These are phyloP conservation scores for Myripristis murdjan DNA, from an alignment of 2,797 vertebrate genomes.

Conservation along the genomic window DNA sequence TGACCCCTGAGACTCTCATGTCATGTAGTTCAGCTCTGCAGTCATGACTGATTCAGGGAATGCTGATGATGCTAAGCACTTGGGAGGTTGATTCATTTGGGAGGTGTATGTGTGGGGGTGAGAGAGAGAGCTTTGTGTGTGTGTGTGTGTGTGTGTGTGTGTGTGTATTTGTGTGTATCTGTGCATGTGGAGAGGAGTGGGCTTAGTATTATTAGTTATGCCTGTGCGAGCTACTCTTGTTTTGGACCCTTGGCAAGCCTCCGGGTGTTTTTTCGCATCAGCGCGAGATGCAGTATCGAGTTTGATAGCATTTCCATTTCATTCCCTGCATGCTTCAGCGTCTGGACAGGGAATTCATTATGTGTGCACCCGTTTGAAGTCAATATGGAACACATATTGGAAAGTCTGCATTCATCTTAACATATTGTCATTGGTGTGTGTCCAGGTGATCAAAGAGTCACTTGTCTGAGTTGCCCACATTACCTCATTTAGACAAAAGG, in stretches of 20 bases:
- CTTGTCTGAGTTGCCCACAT: constrained; percentile 57
- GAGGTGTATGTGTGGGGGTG: constrained; percentile 36
- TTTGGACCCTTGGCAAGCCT: constrained; percentile 42
- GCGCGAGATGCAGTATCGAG: constrained; percentile 52
- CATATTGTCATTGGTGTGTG: constrained; percentile 77
- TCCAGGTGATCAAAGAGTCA: constrained; percentile 79
- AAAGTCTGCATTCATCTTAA: constrained; percentile 78
- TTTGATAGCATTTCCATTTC: constrained; percentile 80
- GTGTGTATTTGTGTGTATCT: constrained; percentile 22
- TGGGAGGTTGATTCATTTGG: constrained; percentile 64
- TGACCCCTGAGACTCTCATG: constrained; percentile 74
- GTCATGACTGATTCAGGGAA: constrained; percentile 66
- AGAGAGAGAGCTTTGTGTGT: constrained; percentile 20
- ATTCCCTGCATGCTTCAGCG: constrained; percentile 82
- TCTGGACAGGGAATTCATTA: constrained; percentile 80
- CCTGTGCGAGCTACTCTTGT: constrained; percentile 52
- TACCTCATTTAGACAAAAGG: constrained; percentile 65
- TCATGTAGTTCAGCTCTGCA: constrained; percentile 63
- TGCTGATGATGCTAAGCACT: constrained; percentile 70
- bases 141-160: constrained; percentile 22
- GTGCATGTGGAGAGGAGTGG: constrained; percentile 21
- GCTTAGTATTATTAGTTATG: constrained; percentile 67
- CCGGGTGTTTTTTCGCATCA: constrained; percentile 61
- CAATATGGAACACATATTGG: constrained; percentile 76
- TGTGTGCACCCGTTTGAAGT: constrained; percentile 78